Conservation (phyloP, 30 jellyfish, hydroid and myxozoan genomes). For the Phacellophora camtschatica region DNA sequence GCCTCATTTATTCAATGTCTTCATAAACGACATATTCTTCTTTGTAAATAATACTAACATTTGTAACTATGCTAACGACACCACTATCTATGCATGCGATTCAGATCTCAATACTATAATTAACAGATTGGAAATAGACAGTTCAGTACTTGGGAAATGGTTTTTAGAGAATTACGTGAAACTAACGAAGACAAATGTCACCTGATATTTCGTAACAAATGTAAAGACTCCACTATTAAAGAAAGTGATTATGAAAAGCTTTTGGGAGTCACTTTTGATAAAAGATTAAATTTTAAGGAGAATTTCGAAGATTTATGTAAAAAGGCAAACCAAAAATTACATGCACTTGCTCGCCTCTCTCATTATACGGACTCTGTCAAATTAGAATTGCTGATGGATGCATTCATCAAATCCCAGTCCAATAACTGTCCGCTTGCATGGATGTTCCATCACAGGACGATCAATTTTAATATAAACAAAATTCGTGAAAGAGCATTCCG, state of each 20-base stretch:
- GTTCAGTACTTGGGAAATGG: constrained; percentile 5
- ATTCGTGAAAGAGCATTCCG: too few relatives aligned
- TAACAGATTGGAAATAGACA: background rate
- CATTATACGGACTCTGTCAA: too few relatives aligned
- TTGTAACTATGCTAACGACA: constrained; percentile 50
- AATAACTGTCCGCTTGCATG: too few relatives aligned
- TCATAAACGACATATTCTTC: constrained; percentile 30
- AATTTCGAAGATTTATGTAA: constrained; percentile 29
- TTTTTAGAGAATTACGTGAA: background rate
- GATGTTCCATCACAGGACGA: too few relatives aligned
- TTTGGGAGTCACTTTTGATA: constrained; percentile 39
- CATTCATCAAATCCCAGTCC: too few relatives aligned
- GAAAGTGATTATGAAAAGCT: background rate
- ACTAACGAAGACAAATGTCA: constrained; percentile 15
- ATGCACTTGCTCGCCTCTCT: too few relatives aligned
- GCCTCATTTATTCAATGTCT: constrained; percentile 37
- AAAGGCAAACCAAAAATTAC: constrained; percentile 28
- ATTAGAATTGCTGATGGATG: too few relatives aligned
- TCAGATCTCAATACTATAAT: background rate
- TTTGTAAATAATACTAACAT: constrained; percentile 3
- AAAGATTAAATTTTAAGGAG: constrained; percentile 10
- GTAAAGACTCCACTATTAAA: background rate
- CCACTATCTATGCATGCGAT: background rate
- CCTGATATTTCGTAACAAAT: background rate
- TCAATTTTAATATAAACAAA: too few relatives aligned